phyloP scores from a whole-genome alignment of 2,113 vertebrate genomes.

The Seriola rivoliana region DNA sequence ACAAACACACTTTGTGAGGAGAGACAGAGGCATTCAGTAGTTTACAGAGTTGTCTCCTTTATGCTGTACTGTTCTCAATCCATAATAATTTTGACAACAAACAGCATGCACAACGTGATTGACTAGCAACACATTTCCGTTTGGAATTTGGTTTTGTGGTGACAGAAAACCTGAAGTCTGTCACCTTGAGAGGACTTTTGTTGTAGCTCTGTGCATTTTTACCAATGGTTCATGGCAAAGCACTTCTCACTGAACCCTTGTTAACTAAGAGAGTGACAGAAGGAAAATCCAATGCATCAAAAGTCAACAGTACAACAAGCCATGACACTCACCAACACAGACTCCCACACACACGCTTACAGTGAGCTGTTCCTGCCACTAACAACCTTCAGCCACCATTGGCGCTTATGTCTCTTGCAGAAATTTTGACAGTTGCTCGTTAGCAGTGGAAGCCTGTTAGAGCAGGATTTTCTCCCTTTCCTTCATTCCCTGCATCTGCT shows the following conservation, averaged over 20 bases:
- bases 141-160: slow-evolving; percentile 5
- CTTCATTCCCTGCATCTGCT: slow-evolving; percentile 28
- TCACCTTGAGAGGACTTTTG: slow-evolving; percentile 32
- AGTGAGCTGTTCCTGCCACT: slow-evolving; percentile 55
- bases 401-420: slow-evolving; percentile 26
- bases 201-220: slow-evolving; percentile 32
- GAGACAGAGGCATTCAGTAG: not conserved
- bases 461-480: slow-evolving; percentile 30
- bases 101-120: slow-evolving; percentile 1
- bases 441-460: slow-evolving; percentile 61
- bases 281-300: slow-evolving; percentile 52
- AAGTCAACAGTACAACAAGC: slow-evolving; percentile 57
- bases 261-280: slow-evolving; percentile 66
- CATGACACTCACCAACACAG: slow-evolving; percentile 10
- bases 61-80: not conserved
- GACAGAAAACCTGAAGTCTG: slow-evolving; percentile 29
- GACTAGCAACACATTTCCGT: slow-evolving; percentile 22
- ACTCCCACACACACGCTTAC: not conserved
- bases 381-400: slow-evolving; percentile 63
- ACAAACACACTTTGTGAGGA: not conserved
- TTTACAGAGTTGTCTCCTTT: not conserved
- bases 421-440: slow-evolving; percentile 68
- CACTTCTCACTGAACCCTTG: slow-evolving; percentile 40
- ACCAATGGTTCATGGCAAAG: slow-evolving; percentile 6
- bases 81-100: slow-evolving; percentile 1